Base-by-base conservation (phyloP, 2,113 vertebrate species). In the Corydoras sp. region DNA sequence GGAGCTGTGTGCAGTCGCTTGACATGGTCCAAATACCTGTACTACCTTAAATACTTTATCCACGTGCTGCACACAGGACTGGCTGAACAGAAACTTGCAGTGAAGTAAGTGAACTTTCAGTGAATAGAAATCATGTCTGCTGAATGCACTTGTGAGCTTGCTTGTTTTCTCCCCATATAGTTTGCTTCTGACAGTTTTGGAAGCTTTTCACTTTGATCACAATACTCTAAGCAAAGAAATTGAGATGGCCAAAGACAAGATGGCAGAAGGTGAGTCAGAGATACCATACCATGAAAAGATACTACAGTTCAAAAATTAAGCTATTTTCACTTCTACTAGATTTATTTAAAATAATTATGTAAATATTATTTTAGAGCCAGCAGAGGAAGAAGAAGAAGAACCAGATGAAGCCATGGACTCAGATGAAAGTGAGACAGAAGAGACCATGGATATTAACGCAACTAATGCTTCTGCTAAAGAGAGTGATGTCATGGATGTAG, bases 171-270 rank as follows among this genome's bases (percentile, higher is more conserved):
- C 51, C 67, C 61, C 80, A 70, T 65, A 3, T 82, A 99, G 97
- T 81, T 87, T 99, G 80, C 83, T 99, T 63, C 89, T 98, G 69
- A 94, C 84, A 0, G 92, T 96, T 53, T 84, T 99, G 73, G 95
- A 98, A 71, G 93, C 95, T 12, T 99, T 98, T 82, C 97, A 96
- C 73, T 99, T 98, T 30, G 96, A 99, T 83, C 83, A 92, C 24
- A 80, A 89, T 77, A 97, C 91, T 0, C 90, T 98, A 78, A 89
- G 86, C 86, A 92, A 90, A 77, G 92, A 94, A 78, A 92, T 98
- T 75, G 71, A 91, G 77, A 90, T 85, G 2, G 79, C 89, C 77
- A 88, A 90, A 71, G 86, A 62, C 75, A 86, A 84, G 77, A 75
- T 75, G 62, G 10, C 81, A 82, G 91, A 86, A 62, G 86, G 96